phyloP scores from a whole-genome alignment of 1,140 invertebrate genomes.

The Drosophila littoralis region DNA sequence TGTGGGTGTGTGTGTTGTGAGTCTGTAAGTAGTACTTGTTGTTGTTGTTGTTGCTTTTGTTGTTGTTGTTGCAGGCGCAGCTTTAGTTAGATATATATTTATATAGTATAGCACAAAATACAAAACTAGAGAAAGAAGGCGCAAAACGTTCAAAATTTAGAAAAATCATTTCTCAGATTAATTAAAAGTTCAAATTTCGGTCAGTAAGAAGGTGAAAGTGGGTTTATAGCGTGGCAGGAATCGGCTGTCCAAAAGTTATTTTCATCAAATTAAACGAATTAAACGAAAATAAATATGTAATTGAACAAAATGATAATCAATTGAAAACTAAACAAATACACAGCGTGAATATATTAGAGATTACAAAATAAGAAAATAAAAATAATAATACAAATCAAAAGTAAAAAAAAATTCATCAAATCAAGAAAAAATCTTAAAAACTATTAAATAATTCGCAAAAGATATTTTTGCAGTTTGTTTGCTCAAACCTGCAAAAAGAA shows the following conservation, averaged over 20 bases:
- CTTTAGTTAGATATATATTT: slow-evolving; percentile 46
- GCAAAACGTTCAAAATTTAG: slow-evolving; percentile 32
- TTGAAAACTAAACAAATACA: slow-evolving; percentile 47
- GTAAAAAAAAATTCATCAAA: slow-evolving; percentile 35
- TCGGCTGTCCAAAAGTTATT: slow-evolving; percentile 23
- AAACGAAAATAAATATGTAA: slow-evolving; percentile 23
- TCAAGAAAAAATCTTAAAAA: slow-evolving; percentile 41
- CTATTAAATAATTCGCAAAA: slow-evolving; percentile 6
- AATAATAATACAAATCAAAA: slow-evolving; percentile 53
- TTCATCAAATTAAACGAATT: slow-evolving; percentile 13
- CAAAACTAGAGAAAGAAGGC: slow-evolving; percentile 40
- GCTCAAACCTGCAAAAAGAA: slow-evolving; percentile 71
- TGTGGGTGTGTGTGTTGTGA: slow-evolving; percentile 38
- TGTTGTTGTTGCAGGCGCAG: slow-evolving; percentile 63
- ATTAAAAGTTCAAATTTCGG: slow-evolving; percentile 8
- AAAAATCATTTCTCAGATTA: slow-evolving; percentile 17
- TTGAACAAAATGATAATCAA: slow-evolving; percentile 48
- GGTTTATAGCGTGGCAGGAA: slow-evolving; percentile 8
- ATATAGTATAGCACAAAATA: slow-evolving; percentile 33
- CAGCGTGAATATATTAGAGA: slow-evolving; percentile 25
- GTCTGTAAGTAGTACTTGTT: slow-evolving; percentile 30
- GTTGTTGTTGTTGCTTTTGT: slow-evolving; percentile 56
- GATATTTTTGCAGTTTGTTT: slow-evolving; percentile 44
- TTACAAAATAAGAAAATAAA: slow-evolving; percentile 47
- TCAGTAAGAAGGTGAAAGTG: slow-evolving; percentile 16